Evolutionary conservation across 2,888 invertebrate species (phyloP), one percentile per base, ranked within the genome.

Genomic region (Shargacucullia verbasci): DNA sequence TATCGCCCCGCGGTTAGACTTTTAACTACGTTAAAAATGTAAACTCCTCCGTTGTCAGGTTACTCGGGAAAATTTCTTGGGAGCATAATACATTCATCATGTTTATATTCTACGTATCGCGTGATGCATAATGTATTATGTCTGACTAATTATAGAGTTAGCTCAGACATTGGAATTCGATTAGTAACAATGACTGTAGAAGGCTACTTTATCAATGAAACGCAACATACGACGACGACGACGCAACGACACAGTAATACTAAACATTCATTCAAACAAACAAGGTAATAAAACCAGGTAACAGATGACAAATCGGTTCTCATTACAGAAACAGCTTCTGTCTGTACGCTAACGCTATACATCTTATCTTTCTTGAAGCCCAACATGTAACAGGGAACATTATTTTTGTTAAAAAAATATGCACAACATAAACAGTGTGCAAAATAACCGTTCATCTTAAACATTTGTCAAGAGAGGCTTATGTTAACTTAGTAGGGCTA

Each of bases 401-500:
- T 82, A 39, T 84, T 85, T 86, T 83, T 58, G 53, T 78, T 77
- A 77, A 82, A 85, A 85, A 90, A 85, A 83, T 72, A 85, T 79
- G 70, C 77, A 84, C 73, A 88, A 85, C 84, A 88, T 86, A 88
- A 89, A 90, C 88, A 88, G 83, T 85, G 86, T 82, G 87, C 86
- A 88, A 89, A 90, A 92, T 90, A 92, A 91, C 91, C 89, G 90
- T 92, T 91, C 90, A 91, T 92, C 91, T 91, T 88, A 87, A 86
- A 85, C 91, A 94, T 94, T 92, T 94, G 93, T 94, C 93, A 92
- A 83, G 85, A 81, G 87, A 81, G 89, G 92, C 92, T 92, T 92
- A 92, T 78, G 87, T 84, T 89, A 90, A 88, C 89, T 91, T 87
- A 88, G 88, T 85, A 86, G 86, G 88, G 84, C 85, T 85, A 87